Conservation (phyloP, 1,140 invertebrate genomes). For the Euura saliciscinereae region DNA sequence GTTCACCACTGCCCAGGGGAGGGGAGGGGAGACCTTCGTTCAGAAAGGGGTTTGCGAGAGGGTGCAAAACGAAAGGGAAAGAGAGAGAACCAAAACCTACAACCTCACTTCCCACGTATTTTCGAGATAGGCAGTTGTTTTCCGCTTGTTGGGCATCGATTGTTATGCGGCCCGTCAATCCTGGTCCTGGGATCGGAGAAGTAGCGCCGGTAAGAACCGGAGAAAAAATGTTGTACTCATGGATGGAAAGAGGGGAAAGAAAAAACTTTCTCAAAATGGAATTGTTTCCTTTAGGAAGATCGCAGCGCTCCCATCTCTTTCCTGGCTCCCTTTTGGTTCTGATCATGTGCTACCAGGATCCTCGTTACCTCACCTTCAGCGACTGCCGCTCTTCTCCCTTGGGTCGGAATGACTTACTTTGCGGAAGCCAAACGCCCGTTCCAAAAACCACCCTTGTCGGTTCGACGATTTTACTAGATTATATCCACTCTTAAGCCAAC, state of each 20-base stretch:
- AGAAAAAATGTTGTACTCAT: background rate
- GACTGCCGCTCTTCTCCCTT: no score
- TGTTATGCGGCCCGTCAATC: slow-evolving; percentile 4
- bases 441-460: no score
- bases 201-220: background rate
- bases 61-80: background rate
- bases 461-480: no score
- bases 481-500: no score
- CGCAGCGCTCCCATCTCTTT: background rate
- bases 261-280: background rate
- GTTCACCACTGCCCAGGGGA: no score
- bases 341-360: background rate
- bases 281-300: background rate
- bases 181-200: background rate
- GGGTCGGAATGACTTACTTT: no score
- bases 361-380: no score
- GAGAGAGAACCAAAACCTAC: background rate
- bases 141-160: background rate
- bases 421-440: no score
- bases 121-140: background rate
- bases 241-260: background rate
- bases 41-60: background rate
- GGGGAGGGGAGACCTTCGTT: background rate
- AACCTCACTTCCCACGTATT: background rate
- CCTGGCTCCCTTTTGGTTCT: background rate